Evolutionary conservation across 2,797 vertebrate genomes (phyloP), one percentile per base, ranked within the genome.

Genomic region (Gobio occitaniae): DNA sequence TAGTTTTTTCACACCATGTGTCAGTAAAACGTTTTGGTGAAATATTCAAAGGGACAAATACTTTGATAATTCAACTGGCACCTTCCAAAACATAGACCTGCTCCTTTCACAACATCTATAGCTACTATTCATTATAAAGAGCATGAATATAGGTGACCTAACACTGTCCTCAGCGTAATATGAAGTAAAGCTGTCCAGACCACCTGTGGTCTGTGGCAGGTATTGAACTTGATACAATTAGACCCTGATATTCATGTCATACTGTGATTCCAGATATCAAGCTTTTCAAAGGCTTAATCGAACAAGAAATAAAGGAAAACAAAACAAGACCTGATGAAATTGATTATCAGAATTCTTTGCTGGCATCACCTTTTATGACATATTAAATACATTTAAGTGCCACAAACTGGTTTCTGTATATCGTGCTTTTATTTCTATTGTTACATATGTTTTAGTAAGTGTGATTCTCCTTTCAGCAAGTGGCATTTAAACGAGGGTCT

Each of bases 241-340:
- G 15, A 70, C 47, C 7, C 2, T 54, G 29, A 5, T 2, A 63
- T 63, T 63, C 25, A 29, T 38, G 65, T 17, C 29, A 50, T 5
- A 54, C 50, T 81, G 66, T 70, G 79, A n/a, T 69, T 80, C 65
- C 8, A 80, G 29, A 69, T 21, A 70, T 70, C 7, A 3, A 52
- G 3, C 11, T 68, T 69, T 32, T 68, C 47, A 80, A 52, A 38
- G 21, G 50, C 36, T 38, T 56, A 44, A 32, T 56, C 5, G 3
- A 54, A 54, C 65, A 36, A 52, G 63, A 79, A 36, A 48, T 32
- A 13, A 81, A 69, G 1, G 65, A 2, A 29, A 69, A 69, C 32
- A 41, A 69, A 56, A 70, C 21, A 29, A 69, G 19, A 69, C 12
- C 17, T 41, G 48, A 54, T 69, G 19, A 41, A 80, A 66, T 5